Evolutionary conservation across 1,140 invertebrate genomes (phyloP).

Genomic region (Drosophila yakuba): DNA sequence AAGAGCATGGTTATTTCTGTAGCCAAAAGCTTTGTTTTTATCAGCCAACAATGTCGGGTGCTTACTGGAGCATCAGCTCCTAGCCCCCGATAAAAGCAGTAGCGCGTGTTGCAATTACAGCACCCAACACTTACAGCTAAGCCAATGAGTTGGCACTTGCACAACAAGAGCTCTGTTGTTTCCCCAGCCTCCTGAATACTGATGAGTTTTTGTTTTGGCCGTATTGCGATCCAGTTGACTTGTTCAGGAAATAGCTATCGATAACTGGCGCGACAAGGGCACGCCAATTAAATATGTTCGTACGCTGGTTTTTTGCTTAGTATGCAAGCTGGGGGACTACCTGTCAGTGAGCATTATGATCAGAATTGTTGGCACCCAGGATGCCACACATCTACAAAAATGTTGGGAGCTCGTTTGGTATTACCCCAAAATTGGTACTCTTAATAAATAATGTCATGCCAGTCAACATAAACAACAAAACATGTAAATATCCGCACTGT

Average conservation of each 20-base stretch:
- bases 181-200: conserved; percentile 7
- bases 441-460: conserved; percentile 64
- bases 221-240: conserved; percentile 29
- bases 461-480: conserved; percentile 53
- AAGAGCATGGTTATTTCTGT: conserved; percentile 60
- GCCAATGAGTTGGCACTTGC: not conserved
- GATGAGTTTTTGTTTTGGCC: conserved; percentile 2
- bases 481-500: conserved; percentile 5
- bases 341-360: conserved; percentile 62
- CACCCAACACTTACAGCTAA: not conserved
- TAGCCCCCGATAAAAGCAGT: conserved; percentile 3
- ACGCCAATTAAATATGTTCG: conserved; percentile 8
- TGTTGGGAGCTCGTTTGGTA: conserved; percentile 32
- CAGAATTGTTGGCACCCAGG: conserved; percentile 18
- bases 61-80: conserved; percentile 8
- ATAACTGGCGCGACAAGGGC: conserved; percentile 42
- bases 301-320: conserved; percentile 34
- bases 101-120: conserved; percentile 33
- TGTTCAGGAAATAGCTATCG: conserved; percentile 42
- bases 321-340: conserved; percentile 55
- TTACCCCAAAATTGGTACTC: conserved; percentile 50
- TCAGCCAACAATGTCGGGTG: conserved; percentile 23
- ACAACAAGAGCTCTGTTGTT: conserved; percentile 31
- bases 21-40: conserved; percentile 18
- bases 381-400: conserved; percentile 24